Evolutionary conservation across 1,140 invertebrate species (phyloP), one percentile per base, ranked within the genome.

Genomic region (Tetraneura akinire): DNA sequence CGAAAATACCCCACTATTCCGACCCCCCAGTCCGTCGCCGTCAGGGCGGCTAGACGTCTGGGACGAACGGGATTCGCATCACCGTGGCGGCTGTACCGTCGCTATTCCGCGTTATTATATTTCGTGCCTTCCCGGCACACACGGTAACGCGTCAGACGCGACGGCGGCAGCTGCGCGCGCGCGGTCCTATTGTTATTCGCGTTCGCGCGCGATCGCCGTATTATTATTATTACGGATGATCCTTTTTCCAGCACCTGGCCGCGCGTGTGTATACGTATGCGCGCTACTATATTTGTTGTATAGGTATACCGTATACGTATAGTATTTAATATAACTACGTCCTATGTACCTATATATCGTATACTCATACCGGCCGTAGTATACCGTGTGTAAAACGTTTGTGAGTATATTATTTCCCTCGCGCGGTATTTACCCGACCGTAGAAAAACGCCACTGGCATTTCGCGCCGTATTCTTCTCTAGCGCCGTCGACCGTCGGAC

Each of bases 41-140:
- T 45, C 55, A 42, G 55, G 73, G 53, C 55, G 74, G 14, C 74
- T 62, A 78, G 74, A 78, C 74, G 74, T 78, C 74, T 78, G 74
- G 74, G 68, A 71, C 68, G 21, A 66, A 18, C 68, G 68, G 68
- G 68, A 71, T 71, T 71, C 68, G 68, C 68, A 29, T 62, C 32
- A 14, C 37, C 68, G 32, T 16, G 16, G 51, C 49, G 47, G 70
- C 51, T 45, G 29, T 42, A 37, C 32, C 21, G 10, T 29, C 32
- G 16, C 10, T 45, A 23, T 57, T 57, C 64, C 42, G 42, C 62
- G 18, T 11, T 47, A 10, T n/a, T n/a, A n/a, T n/a, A n/a, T n/a
- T n/a, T 11, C 45, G 1, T 13, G 45, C 45, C 9, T 47, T 13
- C 45, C 45, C 45, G 45, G 14, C 16, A n/a, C 16, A 10, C 1